phyloP scores from a whole-genome alignment of 1,140 invertebrate species.

The Agrilus planipennis region DNA sequence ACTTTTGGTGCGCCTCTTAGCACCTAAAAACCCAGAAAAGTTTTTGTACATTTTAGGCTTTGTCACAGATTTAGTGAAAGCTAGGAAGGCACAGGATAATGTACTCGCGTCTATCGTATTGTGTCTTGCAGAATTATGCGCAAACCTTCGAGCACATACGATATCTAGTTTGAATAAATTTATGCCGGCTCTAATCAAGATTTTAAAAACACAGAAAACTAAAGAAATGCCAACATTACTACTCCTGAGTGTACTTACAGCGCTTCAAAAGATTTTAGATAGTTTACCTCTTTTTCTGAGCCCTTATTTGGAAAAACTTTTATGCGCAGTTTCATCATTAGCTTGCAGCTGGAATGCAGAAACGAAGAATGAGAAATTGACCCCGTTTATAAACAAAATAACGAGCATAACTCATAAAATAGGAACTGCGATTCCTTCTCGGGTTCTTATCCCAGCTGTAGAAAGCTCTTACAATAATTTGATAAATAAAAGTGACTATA shows the following conservation, averaged over 20 bases:
- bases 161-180: conserved; percentile 60
- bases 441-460: conserved; percentile 66
- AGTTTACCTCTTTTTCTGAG: conserved; percentile 69
- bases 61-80: conserved; percentile 47
- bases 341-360: conserved; percentile 37
- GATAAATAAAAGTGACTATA: conserved; percentile 42
- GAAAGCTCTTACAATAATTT: conserved; percentile 52
- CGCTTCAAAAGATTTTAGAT: conserved; percentile 69
- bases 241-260: conserved; percentile 44
- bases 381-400: conserved; percentile 44
- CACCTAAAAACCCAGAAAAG: conserved; percentile 44
- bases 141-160: conserved; percentile 58
- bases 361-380: conserved; percentile 36
- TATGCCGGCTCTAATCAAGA: conserved; percentile 62
- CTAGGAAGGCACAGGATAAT: conserved; percentile 42
- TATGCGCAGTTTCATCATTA: conserved; percentile 50
- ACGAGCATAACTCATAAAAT: conserved; percentile 53
- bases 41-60: conserved; percentile 53
- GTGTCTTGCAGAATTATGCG: conserved; percentile 69
- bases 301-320: conserved; percentile 66
- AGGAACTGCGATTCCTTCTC: conserved; percentile 50
- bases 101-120: conserved; percentile 62
- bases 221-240: conserved; percentile 33
- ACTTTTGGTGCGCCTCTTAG: conserved; percentile 59
- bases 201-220: conserved; percentile 40